A percentile compares a stretch with the other conserved stretches of the same genome.
These are phyloP conservation scores for Cyanoramphus novaezelandiae DNA, from an alignment of 2,113 vertebrate species.

Conservation along the genomic window DNA sequence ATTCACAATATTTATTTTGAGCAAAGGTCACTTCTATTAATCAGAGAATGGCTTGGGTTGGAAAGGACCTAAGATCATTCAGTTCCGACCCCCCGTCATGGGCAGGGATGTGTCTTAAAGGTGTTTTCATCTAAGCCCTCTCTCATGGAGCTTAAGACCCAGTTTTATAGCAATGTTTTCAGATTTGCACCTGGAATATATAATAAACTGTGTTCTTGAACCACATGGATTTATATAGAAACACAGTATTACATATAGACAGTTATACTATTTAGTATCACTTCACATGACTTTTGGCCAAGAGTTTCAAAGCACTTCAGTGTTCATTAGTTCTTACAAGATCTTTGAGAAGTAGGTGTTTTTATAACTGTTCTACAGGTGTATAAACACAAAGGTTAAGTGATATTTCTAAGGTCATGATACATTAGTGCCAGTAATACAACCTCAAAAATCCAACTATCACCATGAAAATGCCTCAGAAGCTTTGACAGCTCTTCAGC, in stretches of 20 bases:
- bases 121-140: background rate
- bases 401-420: background rate
- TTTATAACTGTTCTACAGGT: background rate
- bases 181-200: background rate
- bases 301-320: background rate
- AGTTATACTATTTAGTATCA: background rate
- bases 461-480: background rate
- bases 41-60: background rate
- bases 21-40: background rate
- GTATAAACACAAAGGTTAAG: background rate
- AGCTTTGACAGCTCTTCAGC: background rate
- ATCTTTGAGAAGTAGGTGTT: background rate
- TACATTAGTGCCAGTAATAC: background rate
- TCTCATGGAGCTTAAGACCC: background rate
- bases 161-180: background rate
- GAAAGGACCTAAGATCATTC: background rate
- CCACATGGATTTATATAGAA: background rate
- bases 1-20: background rate
- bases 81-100: background rate
- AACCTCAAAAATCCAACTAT: background rate
- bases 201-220: conserved; percentile 15
- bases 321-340: background rate
- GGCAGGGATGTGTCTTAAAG: background rate
- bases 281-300: background rate
- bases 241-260: background rate